phyloP scores from a whole-genome alignment of 2,113 vertebrate species.

The Apteryx mantelli region DNA sequence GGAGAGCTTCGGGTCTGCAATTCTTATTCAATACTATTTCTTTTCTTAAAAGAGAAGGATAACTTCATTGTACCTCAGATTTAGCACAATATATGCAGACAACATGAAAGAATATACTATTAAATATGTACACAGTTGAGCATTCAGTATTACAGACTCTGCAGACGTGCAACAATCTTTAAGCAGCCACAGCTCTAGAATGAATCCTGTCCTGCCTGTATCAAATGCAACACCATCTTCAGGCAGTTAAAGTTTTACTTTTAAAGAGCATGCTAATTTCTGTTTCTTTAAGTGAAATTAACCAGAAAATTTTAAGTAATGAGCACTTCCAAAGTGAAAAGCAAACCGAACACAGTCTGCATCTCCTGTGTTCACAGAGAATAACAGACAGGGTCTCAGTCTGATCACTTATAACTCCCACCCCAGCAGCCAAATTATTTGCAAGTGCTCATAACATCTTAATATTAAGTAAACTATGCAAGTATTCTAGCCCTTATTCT shows the following conservation, averaged over 20 bases:
- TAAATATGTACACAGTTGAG: neutral
- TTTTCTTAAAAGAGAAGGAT: neutral
- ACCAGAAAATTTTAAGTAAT: neutral
- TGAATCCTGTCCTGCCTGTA: neutral
- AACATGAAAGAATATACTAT: neutral
- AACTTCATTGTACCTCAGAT: neutral
- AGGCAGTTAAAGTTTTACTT: neutral
- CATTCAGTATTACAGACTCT: neutral
- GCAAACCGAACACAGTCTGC: neutral
- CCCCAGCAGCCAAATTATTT: neutral
- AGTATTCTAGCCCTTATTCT: neutral
- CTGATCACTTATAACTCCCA: neutral
- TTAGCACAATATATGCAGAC: neutral
- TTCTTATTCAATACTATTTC: too few relatives aligned
- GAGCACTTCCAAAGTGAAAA: neutral
- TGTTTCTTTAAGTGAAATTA: slow-evolving; percentile 9
- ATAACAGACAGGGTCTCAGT: neutral
- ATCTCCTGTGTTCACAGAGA: neutral
- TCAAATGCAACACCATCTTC: neutral
- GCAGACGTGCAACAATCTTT: neutral
- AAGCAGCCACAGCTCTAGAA: neutral
- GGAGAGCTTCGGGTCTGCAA: neutral
- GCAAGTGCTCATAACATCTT: neutral
- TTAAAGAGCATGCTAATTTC: neutral
- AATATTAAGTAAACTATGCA: neutral